Base-by-base conservation (phyloP, 2,888 invertebrate species). In the Aromia moschata region DNA sequence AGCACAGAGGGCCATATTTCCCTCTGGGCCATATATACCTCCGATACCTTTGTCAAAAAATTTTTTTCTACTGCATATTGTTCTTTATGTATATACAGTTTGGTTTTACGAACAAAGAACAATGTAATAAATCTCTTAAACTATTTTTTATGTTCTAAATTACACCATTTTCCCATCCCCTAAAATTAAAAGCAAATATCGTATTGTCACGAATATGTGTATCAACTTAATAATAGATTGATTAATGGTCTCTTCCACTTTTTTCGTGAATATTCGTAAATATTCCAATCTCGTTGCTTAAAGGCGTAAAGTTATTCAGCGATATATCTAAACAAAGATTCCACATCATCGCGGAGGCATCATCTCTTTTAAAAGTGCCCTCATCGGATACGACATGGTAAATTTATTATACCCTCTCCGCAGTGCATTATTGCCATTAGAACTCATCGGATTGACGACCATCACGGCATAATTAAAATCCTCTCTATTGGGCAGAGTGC, bases 401-500 rank as follows among this genome's bases (percentile, higher is more conserved):
- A 61, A 64, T 64, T 56, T 59, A 61, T 64, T 56, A 57, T 49
- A 43, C 45, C 49, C 58, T n/a, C 58, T 60, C 58, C 53, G 60
- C 64, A 58, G 36, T 51, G 51, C 58, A 55, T 59, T 54, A 52
- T 43, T 55, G 43, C 62, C 68, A 65, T 70, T 68, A 63, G 64
- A n/a, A 60, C 61, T 62, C 60, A 60, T 62, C 58, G 63, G 63
- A 70, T 72, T 71, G 69, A 64, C 66, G 65, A 71, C 71, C 70
- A 70, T 73, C 71, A 71, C 68, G 59, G 63, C 63, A 64, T 72
- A 74, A 75, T 73, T 75, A 74, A 73, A 70, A 68, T n/a, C 62
- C 58, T 11, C 65, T 67, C 56, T 36, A 68, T 69, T 56, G 61
- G 60, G 56, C 56, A 55, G 61, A 58, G 64, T 62, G 63, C 67